Base-by-base conservation (phyloP, 2,888 invertebrate genomes). In the Leucania comma region DNA sequence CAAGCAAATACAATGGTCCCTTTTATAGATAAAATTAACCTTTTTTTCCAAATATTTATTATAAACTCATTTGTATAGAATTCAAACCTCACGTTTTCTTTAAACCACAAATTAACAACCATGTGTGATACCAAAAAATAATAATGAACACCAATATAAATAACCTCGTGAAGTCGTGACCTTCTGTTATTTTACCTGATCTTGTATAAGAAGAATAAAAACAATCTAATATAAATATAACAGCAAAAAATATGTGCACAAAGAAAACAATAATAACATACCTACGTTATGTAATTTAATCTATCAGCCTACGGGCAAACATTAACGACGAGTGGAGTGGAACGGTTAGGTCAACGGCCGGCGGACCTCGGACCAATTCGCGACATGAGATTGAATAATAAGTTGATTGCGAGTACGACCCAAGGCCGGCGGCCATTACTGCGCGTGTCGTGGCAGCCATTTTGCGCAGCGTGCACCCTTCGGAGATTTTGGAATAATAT, bases 311-410 rank as follows among this genome's bases (percentile, higher is more conserved):
- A 87, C 80, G 83, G 81, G 80, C 78, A 80, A 86, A 89, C 87
- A 84, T 88, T 86, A 86, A 86, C 83, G 88, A 84, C 86, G 88
- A 88, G 81, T 90, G 87, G 90, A 93, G 89, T 90, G 90, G 91
- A 91, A 87, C 88, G 89, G 87, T 81, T 84, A 87, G 94, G 93
- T 95, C 94, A 94, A 92, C 88, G 93, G 85, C 92, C 95, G 88
- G 75, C 87, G 88, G 93, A 93, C 96, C 95, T 95, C 96, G 96
- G 91, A 94, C 95, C 94, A 95, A 96, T 95, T 95, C 93, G 95
- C 95, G 94, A 95, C 93, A 95, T 93, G 95, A 95, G 95, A 96
- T 95, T 96, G 95, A 95, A 96, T 96, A 96, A 95, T 95, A 95
- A 94, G 93, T 93, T 95, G 95, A 95, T 95, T 94, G 95, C 94